Base-by-base conservation (phyloP, 2,888 invertebrate genomes). In the Plutella xylostella region DNA sequence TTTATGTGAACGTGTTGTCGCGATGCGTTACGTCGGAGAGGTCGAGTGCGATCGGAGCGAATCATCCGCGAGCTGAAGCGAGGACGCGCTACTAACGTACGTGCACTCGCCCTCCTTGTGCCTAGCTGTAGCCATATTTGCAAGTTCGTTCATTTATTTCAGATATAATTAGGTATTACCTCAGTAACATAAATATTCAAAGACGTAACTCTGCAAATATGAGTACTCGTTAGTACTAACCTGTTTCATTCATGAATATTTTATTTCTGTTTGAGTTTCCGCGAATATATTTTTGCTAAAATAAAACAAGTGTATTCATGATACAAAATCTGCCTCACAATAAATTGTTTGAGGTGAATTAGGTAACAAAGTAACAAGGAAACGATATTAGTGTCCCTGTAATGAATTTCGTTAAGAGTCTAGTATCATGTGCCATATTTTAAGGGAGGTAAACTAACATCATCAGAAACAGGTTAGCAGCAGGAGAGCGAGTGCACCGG, bases 41-140 rank as follows among this genome's bases (percentile, higher is more conserved):
- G 76, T 75, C 72, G 72, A 74, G 80, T 82, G 82, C 82, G 82
- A 80, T 80, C 67, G 79, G 80, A 78, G 72, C 76, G 76, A 72
- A 61, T 68, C 11, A 20, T 44, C 67, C 73, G 64, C 75, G 71
- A 68, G 67, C 65, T 68, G 68, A 62, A 63, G 62, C 68, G 65
- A 68, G 65, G 67, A 63, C 67, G 70, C 72, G 61, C 44, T 17
- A 12, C 39, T 25, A n/a, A n/a, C 42, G 15, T 43, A 21, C 14
- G 17, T 39, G 15, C 34, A 33, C 42, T 7, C 22, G 15, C 15
- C 42, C 34, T 43, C 31, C 42, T 31, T 20, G 30, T 17, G 11
- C 17, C 14, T 17, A 39, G 3, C 28, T 17, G 17, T 39, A 17
- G 9, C 14, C 30, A 30, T 31, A 42, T 19, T 42, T n/a, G 42